A percentile compares a stretch with the other conserved stretches of the same genome.
Evolutionary conservation across 2,797 vertebrate species (phyloP).

Genomic region (Amniataba percoides): DNA sequence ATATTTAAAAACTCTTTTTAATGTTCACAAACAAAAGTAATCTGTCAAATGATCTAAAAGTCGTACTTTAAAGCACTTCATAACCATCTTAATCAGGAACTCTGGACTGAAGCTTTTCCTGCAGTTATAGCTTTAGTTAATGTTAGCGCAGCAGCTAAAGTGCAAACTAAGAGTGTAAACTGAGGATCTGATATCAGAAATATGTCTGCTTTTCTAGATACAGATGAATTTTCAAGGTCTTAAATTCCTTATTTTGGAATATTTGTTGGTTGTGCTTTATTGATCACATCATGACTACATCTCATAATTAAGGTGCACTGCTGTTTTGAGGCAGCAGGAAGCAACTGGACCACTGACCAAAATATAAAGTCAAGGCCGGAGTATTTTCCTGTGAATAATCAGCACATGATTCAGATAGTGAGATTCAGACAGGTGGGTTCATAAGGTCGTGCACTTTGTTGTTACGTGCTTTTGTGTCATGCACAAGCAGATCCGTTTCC

Average conservation of each 20-base stretch:
- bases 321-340: too few relatives aligned
- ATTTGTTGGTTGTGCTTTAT: not conserved
- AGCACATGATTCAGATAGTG: not conserved
- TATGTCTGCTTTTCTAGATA: not conserved
- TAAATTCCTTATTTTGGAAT: not conserved
- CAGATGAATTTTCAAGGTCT: not conserved
- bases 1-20: not conserved
- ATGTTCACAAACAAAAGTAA: not conserved
- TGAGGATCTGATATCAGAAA: conserved; percentile 7
- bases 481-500: too few relatives aligned
- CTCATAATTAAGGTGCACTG: too few relatives aligned
- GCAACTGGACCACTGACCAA: too few relatives aligned
- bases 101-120: not conserved
- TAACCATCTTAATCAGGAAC: not conserved
- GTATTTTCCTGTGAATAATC: too few relatives aligned
- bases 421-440: not conserved
- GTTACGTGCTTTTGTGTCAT: too few relatives aligned
- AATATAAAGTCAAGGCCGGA: too few relatives aligned
- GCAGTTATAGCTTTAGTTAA: not conserved
- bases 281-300: not conserved
- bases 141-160: conserved; percentile 28
- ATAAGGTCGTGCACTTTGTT: too few relatives aligned
- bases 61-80: not conserved
- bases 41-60: not conserved
- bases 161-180: not conserved